A percentile compares a stretch with the other conserved stretches of the same genome.
Evolutionary conservation across 2,113 vertebrate genomes (phyloP).

Genomic region (Rana temporaria): DNA sequence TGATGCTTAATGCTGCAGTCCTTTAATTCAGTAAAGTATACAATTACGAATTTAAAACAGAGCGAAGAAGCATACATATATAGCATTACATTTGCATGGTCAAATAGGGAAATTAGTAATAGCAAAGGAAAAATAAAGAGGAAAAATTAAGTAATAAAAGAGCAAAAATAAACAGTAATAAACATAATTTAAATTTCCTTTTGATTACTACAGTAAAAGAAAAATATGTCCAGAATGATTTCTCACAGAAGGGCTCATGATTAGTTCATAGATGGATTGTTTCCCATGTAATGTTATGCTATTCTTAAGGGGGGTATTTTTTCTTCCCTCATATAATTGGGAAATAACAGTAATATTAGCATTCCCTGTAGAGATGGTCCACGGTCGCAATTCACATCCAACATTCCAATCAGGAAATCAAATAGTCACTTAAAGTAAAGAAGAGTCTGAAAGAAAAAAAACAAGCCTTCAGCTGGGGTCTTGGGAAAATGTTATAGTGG

Average conservation of each 20-base stretch:
- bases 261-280: conserved; percentile 7
- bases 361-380: conserved; percentile 32
- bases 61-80: too few species aligned
- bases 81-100: too few species aligned
- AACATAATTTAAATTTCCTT: conserved; percentile 7
- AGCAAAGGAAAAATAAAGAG: too few species aligned
- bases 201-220: conserved; percentile 11
- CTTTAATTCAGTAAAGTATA: too few species aligned
- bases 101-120: too few species aligned
- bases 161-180: conserved; percentile 12
- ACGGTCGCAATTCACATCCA: conserved; percentile 21
- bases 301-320: conserved; percentile 4
- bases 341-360: conserved; percentile 38
- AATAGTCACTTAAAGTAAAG: conserved; percentile 23
- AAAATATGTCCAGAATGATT: neutral
- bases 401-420: conserved; percentile 33
- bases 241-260: conserved; percentile 10
- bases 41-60: too few species aligned
- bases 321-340: conserved; percentile 23
- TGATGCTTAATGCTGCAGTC: too few species aligned
- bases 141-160: too few species aligned
- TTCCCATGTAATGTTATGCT: conserved; percentile 32
- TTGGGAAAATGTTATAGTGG: conserved; percentile 17
- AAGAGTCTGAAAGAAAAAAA: conserved; percentile 30
- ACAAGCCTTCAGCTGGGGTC: conserved; percentile 18